Base-by-base conservation (phyloP, 2,888 invertebrate species). In the Philopedon plagiatum region DNA sequence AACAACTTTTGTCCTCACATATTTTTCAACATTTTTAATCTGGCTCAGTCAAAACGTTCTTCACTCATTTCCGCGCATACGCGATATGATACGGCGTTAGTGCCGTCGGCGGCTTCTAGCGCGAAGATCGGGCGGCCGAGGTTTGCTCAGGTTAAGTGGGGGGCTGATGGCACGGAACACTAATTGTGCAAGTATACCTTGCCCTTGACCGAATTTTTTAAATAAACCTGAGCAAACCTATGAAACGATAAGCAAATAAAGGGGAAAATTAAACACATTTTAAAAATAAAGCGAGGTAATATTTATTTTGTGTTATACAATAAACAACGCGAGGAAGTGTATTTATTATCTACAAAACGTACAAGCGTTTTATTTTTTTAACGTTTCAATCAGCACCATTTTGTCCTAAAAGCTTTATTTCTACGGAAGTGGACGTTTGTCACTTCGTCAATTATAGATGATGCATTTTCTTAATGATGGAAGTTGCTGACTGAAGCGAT, bases 201-300 rank as follows among this genome's bases (percentile, higher is more conserved):
- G n/a, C n/a, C n/a, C n/a, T n/a, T n/a, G n/a, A n/a, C n/a, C n/a
- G n/a, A n/a, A n/a, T n/a, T n/a, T n/a, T n/a, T n/a, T n/a, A n/a
- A n/a, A n/a, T n/a, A n/a, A n/a, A n/a, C n/a, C n/a, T n/a, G n/a
- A n/a, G n/a, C n/a, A n/a, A n/a, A n/a, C n/a, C n/a, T n/a, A n/a
- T n/a, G n/a, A n/a, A n/a, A n/a, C n/a, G n/a, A n/a, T n/a, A n/a
- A 2, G 4, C 4, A 49, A 11, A 23, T 8, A 26, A 7, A 18
- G 21, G 26, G 29, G n/a, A 15, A 67, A 67, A 41, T 60, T n/a
- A 67, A 60, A 67, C 60, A 60, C 13, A 19, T 21, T 34, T 54
- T 65, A 69, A 73, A 73, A 73, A 73, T 73, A 73, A 73, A 73
- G 69, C 73, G 73, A 73, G 69, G 68, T 69, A 68, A 64, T 63